These are phyloP conservation scores for Esperia sulphurella DNA, from an alignment of 2,888 invertebrate species.

Conservation along the genomic window DNA sequence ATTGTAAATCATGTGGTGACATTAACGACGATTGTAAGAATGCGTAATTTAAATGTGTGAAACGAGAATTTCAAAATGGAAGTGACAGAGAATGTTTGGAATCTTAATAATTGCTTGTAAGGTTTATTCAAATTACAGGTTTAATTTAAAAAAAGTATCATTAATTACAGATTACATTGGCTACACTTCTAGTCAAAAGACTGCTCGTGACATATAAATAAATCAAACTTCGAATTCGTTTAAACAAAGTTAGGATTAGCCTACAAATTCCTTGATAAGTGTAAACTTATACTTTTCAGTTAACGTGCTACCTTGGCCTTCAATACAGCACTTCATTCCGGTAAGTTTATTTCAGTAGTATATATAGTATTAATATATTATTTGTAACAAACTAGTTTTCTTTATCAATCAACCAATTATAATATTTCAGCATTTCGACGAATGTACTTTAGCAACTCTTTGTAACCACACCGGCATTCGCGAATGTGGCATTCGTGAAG, in stretches of 20 bases:
- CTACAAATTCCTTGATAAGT: too few relatives aligned
- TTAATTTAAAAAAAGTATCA: too few relatives aligned
- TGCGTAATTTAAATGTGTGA: background rate
- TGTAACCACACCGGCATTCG: constrained; percentile 51
- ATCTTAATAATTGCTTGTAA: background rate
- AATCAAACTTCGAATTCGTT: too few relatives aligned
- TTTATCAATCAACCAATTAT: too few relatives aligned
- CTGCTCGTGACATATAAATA: too few relatives aligned
- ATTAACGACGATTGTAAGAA: background rate
- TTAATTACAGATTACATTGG: too few relatives aligned
- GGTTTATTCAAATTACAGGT: too few relatives aligned
- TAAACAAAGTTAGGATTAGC: too few relatives aligned
- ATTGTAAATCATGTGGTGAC: background rate
- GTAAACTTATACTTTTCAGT: constrained; percentile 2
- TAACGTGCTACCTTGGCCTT: constrained; percentile 2
- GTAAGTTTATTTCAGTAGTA: constrained; percentile 21
- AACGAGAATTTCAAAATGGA: background rate
- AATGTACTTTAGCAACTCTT: constrained; percentile 35
- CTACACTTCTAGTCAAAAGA: too few relatives aligned
- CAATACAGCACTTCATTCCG: constrained; percentile 31
- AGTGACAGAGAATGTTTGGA: background rate
- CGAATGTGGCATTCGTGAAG: constrained; percentile 42
- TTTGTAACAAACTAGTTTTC: too few relatives aligned
- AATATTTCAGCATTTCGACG: constrained; percentile 31
- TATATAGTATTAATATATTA: too few relatives aligned